Base-by-base conservation (phyloP, 2,797 vertebrate genomes). In the Enteromius treurensis region DNA sequence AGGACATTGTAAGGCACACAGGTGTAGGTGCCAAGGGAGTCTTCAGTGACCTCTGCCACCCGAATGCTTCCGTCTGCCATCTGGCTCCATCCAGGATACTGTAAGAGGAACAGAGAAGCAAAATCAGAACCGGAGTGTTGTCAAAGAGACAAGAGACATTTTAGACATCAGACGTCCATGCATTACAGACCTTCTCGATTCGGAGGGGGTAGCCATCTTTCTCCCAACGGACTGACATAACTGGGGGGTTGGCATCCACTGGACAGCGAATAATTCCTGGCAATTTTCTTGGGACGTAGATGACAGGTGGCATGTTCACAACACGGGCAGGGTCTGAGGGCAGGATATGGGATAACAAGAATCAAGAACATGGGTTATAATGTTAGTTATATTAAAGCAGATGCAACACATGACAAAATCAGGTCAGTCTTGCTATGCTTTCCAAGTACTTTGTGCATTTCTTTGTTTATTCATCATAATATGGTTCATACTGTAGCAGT, bases 1-100 rank as follows among this genome's bases (percentile, higher is more conserved):
- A 99, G 93, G 92, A 96, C 96, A 77, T 99, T 99, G 95, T 99
- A 99, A 99, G 98, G 98, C 98, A 99, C 96, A 91, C 98, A 99
- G 94, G 98, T 99, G 92, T 99, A 99, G 91, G 98, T 99, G 97
- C 98, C 98, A 90, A 99, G 96, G 90, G 98, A 97, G 90, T 99
- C 98, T 92, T 99, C 98, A 80, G 98, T 99, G 90, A 97, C 97
- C 95, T 99, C 98, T 82, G 97, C 98, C 79, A 99, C 97, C 77
- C 97, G 96, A 92, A 99, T 98, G 86, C 97, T 98, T 92, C 98
- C 98, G 7, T 99, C 98, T 71, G 96, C 95, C 95, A 96, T 94
- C 91, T 98, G 91, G 93, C 96, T 99, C 98, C 97, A 99, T 81
- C 98, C 97, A 15, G 97, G 90, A 88, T 97, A 97, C 98, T 99